phyloP scores from a whole-genome alignment of 1,140 invertebrate species.

The Drosophila orosa region DNA sequence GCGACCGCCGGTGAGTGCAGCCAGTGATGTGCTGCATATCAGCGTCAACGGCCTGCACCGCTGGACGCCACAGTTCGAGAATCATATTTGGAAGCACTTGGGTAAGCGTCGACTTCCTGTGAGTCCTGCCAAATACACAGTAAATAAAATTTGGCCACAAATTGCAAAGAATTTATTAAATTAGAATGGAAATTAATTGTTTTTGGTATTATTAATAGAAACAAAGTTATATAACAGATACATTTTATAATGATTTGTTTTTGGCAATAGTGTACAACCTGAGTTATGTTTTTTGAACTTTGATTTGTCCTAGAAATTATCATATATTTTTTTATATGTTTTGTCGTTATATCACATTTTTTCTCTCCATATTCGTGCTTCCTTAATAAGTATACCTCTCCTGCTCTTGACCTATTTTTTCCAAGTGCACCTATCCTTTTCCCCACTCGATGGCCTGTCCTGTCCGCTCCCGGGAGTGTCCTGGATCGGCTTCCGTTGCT shows the following conservation, averaged over 20 bases:
- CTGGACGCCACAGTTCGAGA: slow-evolving; percentile 81
- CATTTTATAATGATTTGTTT: too few relatives aligned
- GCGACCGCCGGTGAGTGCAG: slow-evolving; percentile 34
- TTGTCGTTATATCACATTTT: too few relatives aligned
- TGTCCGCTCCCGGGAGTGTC: neutral
- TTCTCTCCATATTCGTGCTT: too few relatives aligned
- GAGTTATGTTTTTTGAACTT: too few relatives aligned
- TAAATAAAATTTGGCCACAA: neutral
- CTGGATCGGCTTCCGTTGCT: slow-evolving; percentile 23
- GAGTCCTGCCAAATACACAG: neutral
- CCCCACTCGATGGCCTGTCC: slow-evolving; percentile 5
- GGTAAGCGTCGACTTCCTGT: slow-evolving; percentile 61
- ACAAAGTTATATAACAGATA: too few relatives aligned
- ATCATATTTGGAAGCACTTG: slow-evolving; percentile 84
- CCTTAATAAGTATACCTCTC: too few relatives aligned
- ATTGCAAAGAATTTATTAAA: neutral
- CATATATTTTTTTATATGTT: too few relatives aligned
- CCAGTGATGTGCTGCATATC: slow-evolving; percentile 72
- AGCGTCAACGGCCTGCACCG: slow-evolving; percentile 82
- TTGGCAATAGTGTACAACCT: too few relatives aligned
- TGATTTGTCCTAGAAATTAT: too few relatives aligned
- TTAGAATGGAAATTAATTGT: neutral
- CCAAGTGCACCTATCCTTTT: slow-evolving; percentile 8
- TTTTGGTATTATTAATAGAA: neutral
- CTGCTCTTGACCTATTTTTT: neutral